Percentiles rank a stretch among this genome's conserved stretches.
Conservation (phyloP, 2,888 invertebrate species). For the Agrochola litura region DNA sequence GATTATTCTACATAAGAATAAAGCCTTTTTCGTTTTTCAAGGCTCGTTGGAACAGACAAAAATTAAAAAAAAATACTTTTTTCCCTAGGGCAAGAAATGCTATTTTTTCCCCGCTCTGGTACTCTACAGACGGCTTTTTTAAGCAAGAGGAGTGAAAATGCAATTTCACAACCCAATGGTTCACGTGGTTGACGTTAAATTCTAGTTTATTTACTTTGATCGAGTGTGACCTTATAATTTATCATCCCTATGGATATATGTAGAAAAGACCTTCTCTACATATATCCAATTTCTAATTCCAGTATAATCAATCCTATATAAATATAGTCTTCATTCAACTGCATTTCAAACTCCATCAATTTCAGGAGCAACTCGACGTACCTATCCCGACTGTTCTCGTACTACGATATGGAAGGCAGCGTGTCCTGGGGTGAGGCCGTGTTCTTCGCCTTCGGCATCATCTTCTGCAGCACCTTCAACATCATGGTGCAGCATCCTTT, state of each 20-base stretch:
- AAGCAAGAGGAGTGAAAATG: too few relatives aligned
- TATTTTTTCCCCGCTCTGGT: too few relatives aligned
- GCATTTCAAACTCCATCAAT: conserved; percentile 6
- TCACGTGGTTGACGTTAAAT: background rate
- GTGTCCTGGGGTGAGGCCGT: conserved; percentile 91
- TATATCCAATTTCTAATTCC: too few relatives aligned
- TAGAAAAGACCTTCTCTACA: too few relatives aligned
- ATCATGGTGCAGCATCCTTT: conserved; percentile 93
- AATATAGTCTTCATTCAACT: background rate
- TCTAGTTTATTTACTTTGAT: background rate
- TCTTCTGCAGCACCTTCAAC: conserved; percentile 91
- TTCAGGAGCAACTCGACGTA: conserved; percentile 90
- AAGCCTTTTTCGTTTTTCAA: too few relatives aligned
- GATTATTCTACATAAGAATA: too few relatives aligned
- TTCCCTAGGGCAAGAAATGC: too few relatives aligned
- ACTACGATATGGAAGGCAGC: conserved; percentile 88
- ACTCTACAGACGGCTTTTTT: too few relatives aligned
- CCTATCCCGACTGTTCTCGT: conserved; percentile 91
- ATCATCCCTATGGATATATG: background rate
- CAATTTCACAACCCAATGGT: background rate
- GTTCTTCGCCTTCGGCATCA: conserved; percentile 92
- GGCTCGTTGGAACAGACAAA: too few relatives aligned
- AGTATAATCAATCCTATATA: background rate
- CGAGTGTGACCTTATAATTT: background rate
- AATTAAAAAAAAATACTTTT: too few relatives aligned